Base-by-base conservation (phyloP, 92 coral and sea anemone genomes). In the Metridium senile region DNA sequence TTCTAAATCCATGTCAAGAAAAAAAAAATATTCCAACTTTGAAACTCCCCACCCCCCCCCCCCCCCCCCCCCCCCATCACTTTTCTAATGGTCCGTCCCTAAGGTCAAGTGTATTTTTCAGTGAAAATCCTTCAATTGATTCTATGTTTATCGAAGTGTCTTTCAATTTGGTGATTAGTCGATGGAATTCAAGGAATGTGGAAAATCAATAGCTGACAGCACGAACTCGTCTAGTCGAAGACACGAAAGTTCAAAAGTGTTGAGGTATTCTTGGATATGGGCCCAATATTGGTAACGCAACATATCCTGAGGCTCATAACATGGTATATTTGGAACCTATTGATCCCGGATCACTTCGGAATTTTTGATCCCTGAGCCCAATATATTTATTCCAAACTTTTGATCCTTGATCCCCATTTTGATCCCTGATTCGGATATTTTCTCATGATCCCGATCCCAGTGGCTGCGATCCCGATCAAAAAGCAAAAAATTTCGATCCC, bases 121-220 rank as follows among this genome's bases (percentile, higher is more conserved):
- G 8, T 3, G 6, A 4, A 61, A 61, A 27, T 27, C 13, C 17
- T 22, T 61, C 31, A 22, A 27, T 22, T 23, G 31, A 61, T 10
- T 23, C 32, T 1, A 27, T 23, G 17, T 61, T 61, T 61, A 23
- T 63, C 1, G 69, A 63, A 28, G 8, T 13, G 13, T 39, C 49
- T 39, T 39, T 13, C 49, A 39, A 22, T 4, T 1, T 30, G 25
- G 2, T 23, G 28, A 30, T 73, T 67, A 73, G 31, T 33, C 23
- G 23, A 57, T 73, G 78, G 78, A 73, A 73, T 47, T 49, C 30
- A 1, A 57, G 26, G 68, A 73, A 73, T 73, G 31, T 25, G 0
- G 56, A 73, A 73, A 21, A 57, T 57, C 66, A 73, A 73, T 45
- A 73, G 57, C 10, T 31, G n/a, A 21, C 78, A 73, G 78, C 78